phyloP scores from a whole-genome alignment of 2,888 invertebrate genomes.

The Drosophila algonquin region DNA sequence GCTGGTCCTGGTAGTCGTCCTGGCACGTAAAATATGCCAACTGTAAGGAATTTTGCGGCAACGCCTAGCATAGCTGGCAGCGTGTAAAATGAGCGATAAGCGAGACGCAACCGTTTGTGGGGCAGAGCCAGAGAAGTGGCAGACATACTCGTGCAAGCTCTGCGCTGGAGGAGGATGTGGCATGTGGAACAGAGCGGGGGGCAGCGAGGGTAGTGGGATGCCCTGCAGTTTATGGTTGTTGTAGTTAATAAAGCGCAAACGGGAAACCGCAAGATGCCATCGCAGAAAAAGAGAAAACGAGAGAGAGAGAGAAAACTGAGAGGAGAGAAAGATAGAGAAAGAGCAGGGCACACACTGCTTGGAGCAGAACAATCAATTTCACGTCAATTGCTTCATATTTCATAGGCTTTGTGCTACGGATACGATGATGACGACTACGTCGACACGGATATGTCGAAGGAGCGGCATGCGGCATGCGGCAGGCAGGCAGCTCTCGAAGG shows the following conservation, averaged over 20 bases:
- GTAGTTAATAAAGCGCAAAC: slow-evolving; percentile 70
- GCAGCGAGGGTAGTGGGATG: slow-evolving; percentile 8
- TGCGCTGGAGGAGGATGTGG: slow-evolving; percentile 2
- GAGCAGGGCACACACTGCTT: slow-evolving; percentile 21
- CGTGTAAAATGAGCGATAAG: slow-evolving; percentile 80
- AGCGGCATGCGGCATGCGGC: slow-evolving; percentile 18
- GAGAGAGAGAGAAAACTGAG: neutral
- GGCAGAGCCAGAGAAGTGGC: neutral
- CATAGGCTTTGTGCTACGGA: slow-evolving; percentile 56
- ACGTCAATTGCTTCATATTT: slow-evolving; percentile 77
- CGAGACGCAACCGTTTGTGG: slow-evolving; percentile 25
- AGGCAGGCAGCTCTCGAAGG: slow-evolving; percentile 22
- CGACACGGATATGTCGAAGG: slow-evolving; percentile 35
- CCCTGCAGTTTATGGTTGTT: slow-evolving; percentile 67
- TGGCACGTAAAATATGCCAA: slow-evolving; percentile 71
- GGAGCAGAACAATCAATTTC: slow-evolving; percentile 74
- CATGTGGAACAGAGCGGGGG: neutral
- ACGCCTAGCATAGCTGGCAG: slow-evolving; percentile 68
- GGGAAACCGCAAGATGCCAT: slow-evolving; percentile 52
- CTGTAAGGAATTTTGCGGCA: slow-evolving; percentile 68
- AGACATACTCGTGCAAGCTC: slow-evolving; percentile 4
- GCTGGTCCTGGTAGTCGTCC: slow-evolving; percentile 34
- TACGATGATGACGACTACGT: slow-evolving; percentile 29
- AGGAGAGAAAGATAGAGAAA: neutral
- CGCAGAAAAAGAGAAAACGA: neutral